Conservation (phyloP, 2,888 invertebrate species). For the Drosophila phalerata region DNA sequence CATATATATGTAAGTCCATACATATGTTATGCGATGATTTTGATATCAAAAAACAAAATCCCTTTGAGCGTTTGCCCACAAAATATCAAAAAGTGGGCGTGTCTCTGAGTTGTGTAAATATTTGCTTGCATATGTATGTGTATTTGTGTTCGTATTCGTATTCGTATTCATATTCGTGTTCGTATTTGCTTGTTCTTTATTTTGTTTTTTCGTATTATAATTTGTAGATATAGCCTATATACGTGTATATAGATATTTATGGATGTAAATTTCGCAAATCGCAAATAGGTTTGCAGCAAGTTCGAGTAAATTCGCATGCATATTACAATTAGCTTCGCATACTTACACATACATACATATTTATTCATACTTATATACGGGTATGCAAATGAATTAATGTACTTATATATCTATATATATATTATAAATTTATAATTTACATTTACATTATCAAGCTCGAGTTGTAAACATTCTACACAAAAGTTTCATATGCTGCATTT, state of each 20-base stretch:
- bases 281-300: slow-evolving; percentile 18
- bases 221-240: slow-evolving; percentile 5
- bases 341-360: slow-evolving; percentile 20
- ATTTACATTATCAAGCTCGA: slow-evolving; percentile 80
- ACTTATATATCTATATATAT: slow-evolving; percentile 26
- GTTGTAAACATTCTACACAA: slow-evolving; percentile 82
- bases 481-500: slow-evolving; percentile 55
- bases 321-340: slow-evolving; percentile 48
- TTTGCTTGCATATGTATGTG: slow-evolving; percentile 45
- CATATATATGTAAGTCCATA: slow-evolving; percentile 19
- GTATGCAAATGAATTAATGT: slow-evolving; percentile 30
- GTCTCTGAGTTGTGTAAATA: slow-evolving; percentile 43
- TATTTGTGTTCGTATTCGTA: slow-evolving; percentile 16
- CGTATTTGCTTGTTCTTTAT: slow-evolving; percentile 9
- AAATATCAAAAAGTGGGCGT: slow-evolving; percentile 39
- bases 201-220: slow-evolving; percentile 10
- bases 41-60: slow-evolving; percentile 64
- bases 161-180: neutral
- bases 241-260: slow-evolving; percentile 13
- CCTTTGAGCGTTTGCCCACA: slow-evolving; percentile 41
- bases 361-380: slow-evolving; percentile 17
- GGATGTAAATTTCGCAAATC: slow-evolving; percentile 23
- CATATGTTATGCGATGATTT: slow-evolving; percentile 11
- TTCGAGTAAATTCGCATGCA: slow-evolving; percentile 43
- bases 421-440: slow-evolving; percentile 68